Conservation (phyloP, 2,113 vertebrate species). For the Charadrius vociferus region DNA sequence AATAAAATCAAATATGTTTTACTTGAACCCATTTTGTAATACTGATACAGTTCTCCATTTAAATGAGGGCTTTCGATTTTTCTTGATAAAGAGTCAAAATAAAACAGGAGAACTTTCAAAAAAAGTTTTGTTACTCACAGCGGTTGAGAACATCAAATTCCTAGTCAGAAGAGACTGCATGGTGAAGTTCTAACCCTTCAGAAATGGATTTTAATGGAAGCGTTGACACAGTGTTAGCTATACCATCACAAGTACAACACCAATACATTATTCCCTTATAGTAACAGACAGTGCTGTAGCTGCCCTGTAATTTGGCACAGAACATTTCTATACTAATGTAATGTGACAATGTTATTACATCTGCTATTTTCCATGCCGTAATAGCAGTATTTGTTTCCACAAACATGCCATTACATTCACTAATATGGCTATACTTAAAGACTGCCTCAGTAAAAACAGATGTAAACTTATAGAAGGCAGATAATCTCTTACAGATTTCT, state of each 20-base stretch:
- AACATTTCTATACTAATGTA: conserved; percentile 57
- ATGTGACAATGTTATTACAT: conserved; percentile 66
- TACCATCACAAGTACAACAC: not conserved
- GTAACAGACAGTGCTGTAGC: conserved; percentile 36
- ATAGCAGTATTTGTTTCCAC: conserved; percentile 62
- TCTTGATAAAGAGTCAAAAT: not conserved
- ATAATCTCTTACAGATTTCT: not conserved
- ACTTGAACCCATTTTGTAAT: not conserved
- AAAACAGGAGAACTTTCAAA: not conserved
- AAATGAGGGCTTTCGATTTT: not conserved
- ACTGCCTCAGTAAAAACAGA: not conserved
- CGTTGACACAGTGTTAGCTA: not conserved
- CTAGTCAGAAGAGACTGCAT: not conserved
- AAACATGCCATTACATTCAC: conserved; percentile 42
- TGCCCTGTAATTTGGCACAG: conserved; percentile 55
- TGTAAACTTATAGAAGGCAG: not conserved
- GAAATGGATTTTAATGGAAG: conserved; percentile 27
- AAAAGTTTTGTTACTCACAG: not conserved
- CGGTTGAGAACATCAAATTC: not conserved
- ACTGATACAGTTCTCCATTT: not conserved
- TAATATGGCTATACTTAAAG: conserved; percentile 27
- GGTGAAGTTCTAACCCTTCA: conserved; percentile 13
- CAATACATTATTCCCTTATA: conserved; percentile 45
- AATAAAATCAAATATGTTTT: not conserved
- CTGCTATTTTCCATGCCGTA: conserved; percentile 54